phyloP scores from a whole-genome alignment of 2,888 invertebrate species.

The Suillia variegata region DNA sequence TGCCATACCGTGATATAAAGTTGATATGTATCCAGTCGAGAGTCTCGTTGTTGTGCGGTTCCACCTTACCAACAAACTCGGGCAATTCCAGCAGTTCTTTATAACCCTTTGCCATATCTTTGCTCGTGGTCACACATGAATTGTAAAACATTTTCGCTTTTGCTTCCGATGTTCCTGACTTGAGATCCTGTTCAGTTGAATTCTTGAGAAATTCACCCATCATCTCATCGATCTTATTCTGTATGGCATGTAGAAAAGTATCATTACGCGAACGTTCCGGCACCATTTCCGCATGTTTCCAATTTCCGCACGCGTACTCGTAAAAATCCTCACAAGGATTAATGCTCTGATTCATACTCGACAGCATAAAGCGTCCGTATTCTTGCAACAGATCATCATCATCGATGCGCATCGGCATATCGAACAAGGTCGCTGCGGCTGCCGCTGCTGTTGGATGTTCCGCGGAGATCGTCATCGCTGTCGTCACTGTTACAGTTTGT shows the following conservation, averaged over 20 bases:
- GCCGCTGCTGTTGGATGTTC: conserved; percentile 7
- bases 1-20: conserved; percentile 46
- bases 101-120: conserved; percentile 41
- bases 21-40: conserved; percentile 49
- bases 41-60: conserved; percentile 26
- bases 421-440: conserved; percentile 12
- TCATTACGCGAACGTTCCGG: conserved; percentile 38
- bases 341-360: conserved; percentile 47
- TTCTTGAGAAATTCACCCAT: conserved; percentile 43
- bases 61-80: conserved; percentile 23
- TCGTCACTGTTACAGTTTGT: background rate
- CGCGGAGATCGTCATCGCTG: background rate
- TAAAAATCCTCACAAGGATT: conserved; percentile 57
- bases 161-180: conserved; percentile 35
- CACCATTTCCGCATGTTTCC: conserved; percentile 42
- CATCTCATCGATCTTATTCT: conserved; percentile 41
- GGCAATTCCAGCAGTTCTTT: conserved; percentile 24
- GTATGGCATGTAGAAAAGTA: conserved; percentile 46
- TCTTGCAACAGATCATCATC: conserved; percentile 48
- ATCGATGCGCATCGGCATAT: conserved; percentile 26
- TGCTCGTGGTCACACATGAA: conserved; percentile 42
- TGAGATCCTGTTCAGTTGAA: conserved; percentile 32
- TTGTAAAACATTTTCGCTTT: conserved; percentile 48
- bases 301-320: conserved; percentile 52
- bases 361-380: conserved; percentile 44